Evolutionary conservation across 2,888 invertebrate genomes (phyloP).

Genomic region (Microchrysa polita): DNA sequence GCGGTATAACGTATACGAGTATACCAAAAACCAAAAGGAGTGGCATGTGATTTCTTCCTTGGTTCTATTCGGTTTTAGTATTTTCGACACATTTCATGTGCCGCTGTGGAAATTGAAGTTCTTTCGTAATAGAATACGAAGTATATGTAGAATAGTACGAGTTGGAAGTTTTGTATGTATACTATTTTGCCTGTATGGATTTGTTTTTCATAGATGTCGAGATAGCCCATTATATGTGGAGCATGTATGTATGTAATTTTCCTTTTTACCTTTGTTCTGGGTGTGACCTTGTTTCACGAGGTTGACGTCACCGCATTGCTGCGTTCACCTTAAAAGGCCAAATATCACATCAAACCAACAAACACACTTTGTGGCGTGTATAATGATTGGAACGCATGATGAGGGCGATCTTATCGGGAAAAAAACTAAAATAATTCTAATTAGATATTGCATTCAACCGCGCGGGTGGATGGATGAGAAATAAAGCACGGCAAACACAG

Average conservation of each 20-base stretch:
- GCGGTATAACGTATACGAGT: too few species aligned
- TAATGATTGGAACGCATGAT: not conserved
- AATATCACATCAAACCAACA: too few species aligned
- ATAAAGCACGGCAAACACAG: too few species aligned
- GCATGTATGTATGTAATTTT: not conserved
- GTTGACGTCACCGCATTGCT: slow-evolving; percentile 24
- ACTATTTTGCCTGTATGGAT: slow-evolving; percentile 21
- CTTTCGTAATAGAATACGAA: slow-evolving; percentile 23
- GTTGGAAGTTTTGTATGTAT: slow-evolving; percentile 11
- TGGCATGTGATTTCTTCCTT: slow-evolving; percentile 46
- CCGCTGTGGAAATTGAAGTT: too few species aligned
- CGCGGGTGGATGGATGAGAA: too few species aligned
- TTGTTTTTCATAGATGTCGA: not conserved
- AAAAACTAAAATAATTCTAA: slow-evolving; percentile 27
- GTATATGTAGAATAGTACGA: too few species aligned
- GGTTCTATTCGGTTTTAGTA: not conserved
- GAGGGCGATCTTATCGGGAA: slow-evolving; percentile 18
- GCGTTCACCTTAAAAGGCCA: too few species aligned
- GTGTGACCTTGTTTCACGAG: slow-evolving; percentile 41
- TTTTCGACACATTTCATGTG: slow-evolving; percentile 32
- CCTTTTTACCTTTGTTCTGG: slow-evolving; percentile 28
- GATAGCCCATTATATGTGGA: not conserved
- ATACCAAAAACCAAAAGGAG: slow-evolving; percentile 43
- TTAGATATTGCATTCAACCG: slow-evolving; percentile 11
- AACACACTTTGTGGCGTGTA: too few species aligned